These are phyloP conservation scores for Etia nguti DNA, from an alignment of 2,113 vertebrate genomes.

Conservation along the genomic window DNA sequence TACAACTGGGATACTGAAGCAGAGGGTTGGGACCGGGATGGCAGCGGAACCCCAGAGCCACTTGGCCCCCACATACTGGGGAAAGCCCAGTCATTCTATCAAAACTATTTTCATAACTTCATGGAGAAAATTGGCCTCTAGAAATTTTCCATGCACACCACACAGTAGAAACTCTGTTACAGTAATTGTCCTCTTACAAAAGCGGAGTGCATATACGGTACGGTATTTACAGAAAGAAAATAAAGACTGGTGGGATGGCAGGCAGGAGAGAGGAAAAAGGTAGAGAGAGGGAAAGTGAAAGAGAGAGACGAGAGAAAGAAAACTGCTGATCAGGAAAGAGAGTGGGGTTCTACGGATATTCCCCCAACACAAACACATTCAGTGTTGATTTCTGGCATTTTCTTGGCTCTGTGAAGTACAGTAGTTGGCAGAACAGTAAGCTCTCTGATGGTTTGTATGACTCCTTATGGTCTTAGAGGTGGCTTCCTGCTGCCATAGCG, in stretches of 20 bases:
- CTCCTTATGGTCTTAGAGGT: constrained; percentile 43
- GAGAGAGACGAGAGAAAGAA: constrained; percentile 27
- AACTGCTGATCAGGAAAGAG: constrained; percentile 62
- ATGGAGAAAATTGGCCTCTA: constrained; percentile 57
- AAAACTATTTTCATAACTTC: constrained; percentile 64
- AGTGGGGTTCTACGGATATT: constrained; percentile 56
- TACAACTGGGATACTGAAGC: constrained; percentile 38
- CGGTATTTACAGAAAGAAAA: constrained; percentile 57
- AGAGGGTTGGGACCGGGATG: neutral
- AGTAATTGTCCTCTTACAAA: constrained; percentile 63
- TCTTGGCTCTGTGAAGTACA: constrained; percentile 57
- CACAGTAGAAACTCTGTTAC: constrained; percentile 62
- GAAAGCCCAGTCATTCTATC: constrained; percentile 63
- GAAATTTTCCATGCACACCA: constrained; percentile 62
- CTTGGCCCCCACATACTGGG: constrained; percentile 32
- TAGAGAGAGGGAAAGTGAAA: neutral
- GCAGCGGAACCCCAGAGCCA: constrained; percentile 47
- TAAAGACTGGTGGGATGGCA: constrained; percentile 34
- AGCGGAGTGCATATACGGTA: constrained; percentile 46
- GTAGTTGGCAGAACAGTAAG: constrained; percentile 57
- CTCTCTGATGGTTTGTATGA: constrained; percentile 51
- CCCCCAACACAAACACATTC: constrained; percentile 62
- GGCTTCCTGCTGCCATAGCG: constrained; percentile 27
- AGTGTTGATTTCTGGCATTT: constrained; percentile 68
- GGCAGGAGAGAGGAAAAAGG: neutral